Conservation (phyloP, 2,888 invertebrate species). For the Osedax frankpressi region DNA sequence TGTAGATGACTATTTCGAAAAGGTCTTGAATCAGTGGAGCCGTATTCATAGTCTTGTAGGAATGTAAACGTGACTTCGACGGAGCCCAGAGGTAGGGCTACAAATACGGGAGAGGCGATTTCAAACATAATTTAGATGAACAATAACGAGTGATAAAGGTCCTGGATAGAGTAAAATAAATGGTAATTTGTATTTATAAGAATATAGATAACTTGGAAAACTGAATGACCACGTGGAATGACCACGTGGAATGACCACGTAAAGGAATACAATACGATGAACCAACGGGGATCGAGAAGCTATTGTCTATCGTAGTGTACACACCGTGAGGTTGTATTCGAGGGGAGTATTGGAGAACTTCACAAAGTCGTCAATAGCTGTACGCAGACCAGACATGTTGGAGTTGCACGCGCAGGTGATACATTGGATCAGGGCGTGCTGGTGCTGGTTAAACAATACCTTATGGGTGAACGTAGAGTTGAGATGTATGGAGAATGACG, state of each 20-base stretch:
- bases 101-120: no score
- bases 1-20: neutral
- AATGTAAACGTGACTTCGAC: neutral
- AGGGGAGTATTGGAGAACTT: neutral
- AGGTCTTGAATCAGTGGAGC: neutral
- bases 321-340: no score
- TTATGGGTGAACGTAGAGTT: no score
- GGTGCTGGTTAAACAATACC: neutral
- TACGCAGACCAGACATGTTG: neutral
- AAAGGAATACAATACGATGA: no score
- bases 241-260: no score
- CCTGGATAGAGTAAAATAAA: neutral
- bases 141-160: no score
- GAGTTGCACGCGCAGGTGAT: neutral
- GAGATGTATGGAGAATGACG: no score
- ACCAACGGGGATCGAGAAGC: neutral
- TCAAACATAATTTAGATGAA: no score
- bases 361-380: neutral
- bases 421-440: neutral
- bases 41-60: neutral
- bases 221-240: no score
- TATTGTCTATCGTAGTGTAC: neutral
- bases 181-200: no score
- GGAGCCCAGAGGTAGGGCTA: neutral
- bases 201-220: no score